Percentiles rank a stretch among this genome's conserved stretches.
These are phyloP conservation scores for Drosophila anomalata DNA, from an alignment of 2,888 invertebrate species.

Conservation along the genomic window DNA sequence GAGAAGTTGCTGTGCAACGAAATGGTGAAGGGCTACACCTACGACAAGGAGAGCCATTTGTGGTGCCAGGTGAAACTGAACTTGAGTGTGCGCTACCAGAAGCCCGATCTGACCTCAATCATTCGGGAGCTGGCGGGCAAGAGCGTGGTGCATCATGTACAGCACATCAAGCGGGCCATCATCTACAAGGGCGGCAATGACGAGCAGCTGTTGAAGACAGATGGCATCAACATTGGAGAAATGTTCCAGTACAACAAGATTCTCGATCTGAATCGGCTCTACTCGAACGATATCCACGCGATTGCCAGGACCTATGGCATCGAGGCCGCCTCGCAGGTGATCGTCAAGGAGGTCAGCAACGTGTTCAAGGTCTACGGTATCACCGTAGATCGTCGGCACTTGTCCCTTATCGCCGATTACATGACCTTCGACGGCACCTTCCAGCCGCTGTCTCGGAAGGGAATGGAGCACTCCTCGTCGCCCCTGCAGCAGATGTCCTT, in stretches of 20 bases:
- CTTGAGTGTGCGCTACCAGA: slow-evolving; percentile 86
- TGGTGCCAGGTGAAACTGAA: slow-evolving; percentile 94
- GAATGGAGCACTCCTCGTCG: slow-evolving; percentile 95
- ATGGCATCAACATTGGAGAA: slow-evolving; percentile 97
- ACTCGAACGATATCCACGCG: slow-evolving; percentile 97
- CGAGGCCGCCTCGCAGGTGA: slow-evolving; percentile 96
- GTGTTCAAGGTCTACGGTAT: slow-evolving; percentile 99
- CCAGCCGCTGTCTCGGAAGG: slow-evolving; percentile 94
- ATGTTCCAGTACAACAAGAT: slow-evolving; percentile 93
- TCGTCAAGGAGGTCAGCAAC: slow-evolving; percentile 96
- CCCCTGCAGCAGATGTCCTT: slow-evolving; percentile 99
- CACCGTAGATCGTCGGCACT: slow-evolving; percentile 96
- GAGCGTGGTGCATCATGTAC: slow-evolving; percentile 91
- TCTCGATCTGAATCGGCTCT: slow-evolving; percentile 91
- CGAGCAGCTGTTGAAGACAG: slow-evolving; percentile 93
- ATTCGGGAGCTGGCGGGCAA: slow-evolving; percentile 88
- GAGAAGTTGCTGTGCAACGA: slow-evolving; percentile 79
- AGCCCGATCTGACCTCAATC: slow-evolving; percentile 90
- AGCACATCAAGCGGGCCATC: slow-evolving; percentile 93
- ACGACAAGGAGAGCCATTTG: slow-evolving; percentile 89
- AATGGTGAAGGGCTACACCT: slow-evolving; percentile 87
- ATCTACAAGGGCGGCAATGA: slow-evolving; percentile 88
- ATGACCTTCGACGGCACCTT: slow-evolving; percentile 98
- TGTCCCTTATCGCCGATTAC: slow-evolving; percentile 96
- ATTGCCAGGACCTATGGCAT: slow-evolving; percentile 97